Conservation (phyloP, 2,888 invertebrate species). For the Epiperipatus broadwayi region DNA sequence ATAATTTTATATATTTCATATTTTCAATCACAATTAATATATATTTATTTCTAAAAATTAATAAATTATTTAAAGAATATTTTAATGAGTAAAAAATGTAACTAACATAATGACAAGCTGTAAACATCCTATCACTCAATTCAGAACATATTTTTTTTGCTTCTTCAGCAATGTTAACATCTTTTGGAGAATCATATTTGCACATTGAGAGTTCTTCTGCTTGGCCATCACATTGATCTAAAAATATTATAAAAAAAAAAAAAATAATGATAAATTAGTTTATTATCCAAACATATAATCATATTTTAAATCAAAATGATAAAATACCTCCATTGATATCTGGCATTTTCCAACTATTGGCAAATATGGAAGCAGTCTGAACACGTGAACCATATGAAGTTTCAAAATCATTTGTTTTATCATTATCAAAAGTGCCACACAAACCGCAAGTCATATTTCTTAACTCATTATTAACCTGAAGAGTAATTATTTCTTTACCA, state of each 20-base stretch:
- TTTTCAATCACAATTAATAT: neutral
- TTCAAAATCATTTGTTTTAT: slow-evolving; percentile 44
- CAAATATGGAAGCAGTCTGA: slow-evolving; percentile 28
- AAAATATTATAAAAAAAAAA: slow-evolving; percentile 17
- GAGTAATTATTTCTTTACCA: slow-evolving; percentile 43
- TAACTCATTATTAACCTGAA: slow-evolving; percentile 44
- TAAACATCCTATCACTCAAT: slow-evolving; percentile 43
- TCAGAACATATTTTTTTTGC: slow-evolving; percentile 29
- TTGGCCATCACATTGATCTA: slow-evolving; percentile 32
- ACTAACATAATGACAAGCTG: slow-evolving; percentile 40
- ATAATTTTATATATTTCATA: neutral
- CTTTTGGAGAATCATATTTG: slow-evolving; percentile 25
- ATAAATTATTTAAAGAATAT: no score
- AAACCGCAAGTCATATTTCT: slow-evolving; percentile 64
- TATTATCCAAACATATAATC: neutral
- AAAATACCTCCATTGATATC: slow-evolving; percentile 17
- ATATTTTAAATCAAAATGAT: slow-evolving; percentile 4
- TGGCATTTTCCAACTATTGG: slow-evolving; percentile 26
- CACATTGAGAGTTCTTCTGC: slow-evolving; percentile 31
- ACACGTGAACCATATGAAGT: slow-evolving; percentile 38
- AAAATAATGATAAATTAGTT: neutral
- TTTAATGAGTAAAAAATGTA: neutral
- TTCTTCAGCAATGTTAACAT: slow-evolving; percentile 22
- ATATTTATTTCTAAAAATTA: no score
- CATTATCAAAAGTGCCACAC: slow-evolving; percentile 57